These are phyloP conservation scores for Drosophila melanocephala DNA, from an alignment of 2,888 invertebrate species.

Conservation along the genomic window DNA sequence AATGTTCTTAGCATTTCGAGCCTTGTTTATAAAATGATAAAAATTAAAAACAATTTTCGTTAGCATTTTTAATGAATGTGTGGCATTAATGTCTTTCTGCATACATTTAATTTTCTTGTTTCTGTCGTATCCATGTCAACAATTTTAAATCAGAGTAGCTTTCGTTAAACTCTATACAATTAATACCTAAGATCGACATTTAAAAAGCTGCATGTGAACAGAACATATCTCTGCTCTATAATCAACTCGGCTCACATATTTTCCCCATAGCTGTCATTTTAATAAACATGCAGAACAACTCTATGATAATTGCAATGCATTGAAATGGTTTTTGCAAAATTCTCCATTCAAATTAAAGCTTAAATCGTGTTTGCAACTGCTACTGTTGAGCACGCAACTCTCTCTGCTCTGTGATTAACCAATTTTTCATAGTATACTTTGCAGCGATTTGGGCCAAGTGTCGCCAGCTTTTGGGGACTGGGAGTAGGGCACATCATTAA, in stretches of 20 bases:
- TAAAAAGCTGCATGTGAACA: neutral
- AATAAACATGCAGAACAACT: neutral
- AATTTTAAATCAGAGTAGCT: neutral
- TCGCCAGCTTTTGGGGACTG: neutral
- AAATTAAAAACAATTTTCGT: neutral
- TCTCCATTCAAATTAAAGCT: conserved; percentile 23
- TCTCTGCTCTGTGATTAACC: conserved; percentile 10
- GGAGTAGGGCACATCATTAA: neutral
- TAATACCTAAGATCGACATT: neutral
- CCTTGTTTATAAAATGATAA: neutral
- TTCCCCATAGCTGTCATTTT: conserved; percentile 9
- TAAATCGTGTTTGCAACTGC: conserved; percentile 6
- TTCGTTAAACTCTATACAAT: neutral
- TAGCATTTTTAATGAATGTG: too few species aligned
- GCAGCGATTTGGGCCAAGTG: conserved; percentile 20
- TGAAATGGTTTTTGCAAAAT: conserved; percentile 8
- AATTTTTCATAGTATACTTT: conserved; percentile 23
- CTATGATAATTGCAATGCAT: conserved; percentile 16
- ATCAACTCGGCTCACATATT: neutral
- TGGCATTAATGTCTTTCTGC: too few species aligned
- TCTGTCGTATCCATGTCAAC: neutral
- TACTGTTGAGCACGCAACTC: neutral
- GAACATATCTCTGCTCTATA: neutral
- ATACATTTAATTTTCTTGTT: neutral
- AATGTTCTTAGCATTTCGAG: neutral